These are phyloP conservation scores for Dromococcyx pavoninus DNA, from an alignment of 2,797 vertebrate species.

Conservation along the genomic window DNA sequence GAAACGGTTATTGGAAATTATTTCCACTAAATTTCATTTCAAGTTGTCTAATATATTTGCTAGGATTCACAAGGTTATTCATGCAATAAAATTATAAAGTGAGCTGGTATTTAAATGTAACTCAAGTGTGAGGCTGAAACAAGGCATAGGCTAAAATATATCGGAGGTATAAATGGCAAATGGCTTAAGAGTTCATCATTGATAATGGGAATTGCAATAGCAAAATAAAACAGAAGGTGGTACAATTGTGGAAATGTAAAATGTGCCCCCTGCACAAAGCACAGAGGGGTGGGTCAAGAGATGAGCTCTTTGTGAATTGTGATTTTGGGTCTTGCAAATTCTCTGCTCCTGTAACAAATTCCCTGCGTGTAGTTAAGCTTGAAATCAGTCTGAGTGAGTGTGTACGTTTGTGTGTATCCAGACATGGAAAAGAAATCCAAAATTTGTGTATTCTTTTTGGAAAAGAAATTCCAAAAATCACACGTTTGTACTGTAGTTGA, in stretches of 20 bases:
- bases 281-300: background rate
- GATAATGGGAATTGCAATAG: background rate
- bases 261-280: background rate
- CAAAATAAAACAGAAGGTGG: background rate
- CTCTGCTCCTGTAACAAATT: background rate
- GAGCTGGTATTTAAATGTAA: background rate
- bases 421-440: background rate
- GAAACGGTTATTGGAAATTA: background rate
- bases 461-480: background rate
- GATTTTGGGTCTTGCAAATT: background rate
- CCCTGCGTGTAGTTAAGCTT: too few species aligned
- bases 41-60: background rate
- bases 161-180: fast-evolving
- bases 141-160: background rate
- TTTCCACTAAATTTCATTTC: background rate
- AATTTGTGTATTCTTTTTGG: too few species aligned
- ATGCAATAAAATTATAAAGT: background rate
- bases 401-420: fast-evolving
- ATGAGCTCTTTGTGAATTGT: background rate
- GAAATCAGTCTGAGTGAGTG: background rate
- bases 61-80: background rate
- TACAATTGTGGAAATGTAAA: background rate
- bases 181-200: background rate
- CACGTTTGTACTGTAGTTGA: background rate
- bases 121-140: background rate